A percentile compares a stretch with the other conserved stretches of the same genome.
These are phyloP conservation scores for Botia almorhae DNA, from an alignment of 2,797 vertebrate species.

Conservation along the genomic window DNA sequence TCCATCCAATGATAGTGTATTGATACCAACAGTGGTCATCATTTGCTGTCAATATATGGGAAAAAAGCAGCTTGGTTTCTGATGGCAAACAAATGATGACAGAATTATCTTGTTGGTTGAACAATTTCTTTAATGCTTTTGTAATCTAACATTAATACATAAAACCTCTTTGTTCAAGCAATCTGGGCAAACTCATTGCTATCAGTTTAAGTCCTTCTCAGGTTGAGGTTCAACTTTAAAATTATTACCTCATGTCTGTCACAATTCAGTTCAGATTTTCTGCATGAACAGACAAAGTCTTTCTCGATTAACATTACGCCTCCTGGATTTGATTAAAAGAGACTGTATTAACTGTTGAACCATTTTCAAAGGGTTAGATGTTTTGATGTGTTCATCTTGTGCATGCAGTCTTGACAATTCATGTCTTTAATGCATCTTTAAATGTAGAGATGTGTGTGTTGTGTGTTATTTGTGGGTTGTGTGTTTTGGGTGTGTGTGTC, in stretches of 20 bases:
- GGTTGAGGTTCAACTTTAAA: neutral
- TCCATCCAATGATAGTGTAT: neutral
- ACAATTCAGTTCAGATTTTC: constrained; percentile 7
- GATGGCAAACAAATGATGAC: neutral
- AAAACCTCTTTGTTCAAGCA: neutral
- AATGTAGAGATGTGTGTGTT: no score
- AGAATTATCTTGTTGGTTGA: neutral
- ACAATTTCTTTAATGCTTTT: neutral
- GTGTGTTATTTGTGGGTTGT: no score
- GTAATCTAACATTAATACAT: neutral
- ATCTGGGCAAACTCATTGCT: neutral
- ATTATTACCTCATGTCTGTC: neutral
- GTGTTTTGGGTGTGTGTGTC: neutral
- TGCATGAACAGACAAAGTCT: neutral
- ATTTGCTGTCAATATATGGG: neutral
- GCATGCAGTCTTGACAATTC: neutral
- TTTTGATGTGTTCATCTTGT: neutral
- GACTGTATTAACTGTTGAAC: neutral
- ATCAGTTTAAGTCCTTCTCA: neutral
- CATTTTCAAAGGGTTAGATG: neutral
- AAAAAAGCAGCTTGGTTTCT: neutral
- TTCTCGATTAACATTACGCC: neutral
- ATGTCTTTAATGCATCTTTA: no score
- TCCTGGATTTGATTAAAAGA: neutral
- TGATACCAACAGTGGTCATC: neutral